Evolutionary conservation across 2,888 invertebrate species (phyloP).

Genomic region (Cheilosia urbana): DNA sequence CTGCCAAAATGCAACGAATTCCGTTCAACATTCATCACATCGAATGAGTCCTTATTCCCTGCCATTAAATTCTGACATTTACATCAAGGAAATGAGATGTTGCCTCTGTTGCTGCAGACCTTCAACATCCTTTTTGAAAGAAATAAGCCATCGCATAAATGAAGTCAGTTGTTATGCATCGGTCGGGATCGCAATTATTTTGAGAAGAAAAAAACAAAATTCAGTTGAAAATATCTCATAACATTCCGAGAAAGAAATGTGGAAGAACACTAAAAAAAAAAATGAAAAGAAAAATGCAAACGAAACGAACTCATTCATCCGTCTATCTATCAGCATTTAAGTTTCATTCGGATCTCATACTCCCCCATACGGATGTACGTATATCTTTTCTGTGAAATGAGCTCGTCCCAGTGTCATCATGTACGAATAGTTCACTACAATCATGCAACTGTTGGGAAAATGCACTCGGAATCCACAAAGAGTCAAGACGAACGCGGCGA

Average conservation of each 20-base stretch:
- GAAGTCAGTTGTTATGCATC: slow-evolving; percentile 26
- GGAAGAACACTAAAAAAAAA: not conserved
- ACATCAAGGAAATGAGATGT: not conserved
- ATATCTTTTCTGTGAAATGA: slow-evolving; percentile 35
- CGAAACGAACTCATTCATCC: slow-evolving; percentile 53
- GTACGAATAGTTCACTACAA: slow-evolving; percentile 46
- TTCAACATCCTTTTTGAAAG: not conserved
- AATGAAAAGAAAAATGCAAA: slow-evolving; percentile 13
- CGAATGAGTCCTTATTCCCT: not conserved
- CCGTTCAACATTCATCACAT: too few relatives aligned
- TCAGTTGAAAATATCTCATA: slow-evolving; percentile 21
- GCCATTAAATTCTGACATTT: slow-evolving; percentile 8
- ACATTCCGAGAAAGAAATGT: slow-evolving; percentile 4
- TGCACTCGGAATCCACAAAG: slow-evolving; percentile 56
- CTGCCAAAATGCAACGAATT: too few relatives aligned
- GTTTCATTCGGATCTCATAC: slow-evolving; percentile 54
- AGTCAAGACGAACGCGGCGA: slow-evolving; percentile 32
- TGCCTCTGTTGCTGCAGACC: not conserved
- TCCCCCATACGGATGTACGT: slow-evolving; percentile 23
- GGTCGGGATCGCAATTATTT: slow-evolving; percentile 50
- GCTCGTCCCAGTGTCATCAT: slow-evolving; percentile 49
- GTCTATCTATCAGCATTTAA: slow-evolving; percentile 67
- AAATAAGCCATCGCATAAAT: slow-evolving; percentile 24
- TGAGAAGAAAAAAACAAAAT: slow-evolving; percentile 9
- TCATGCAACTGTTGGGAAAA: slow-evolving; percentile 56